Evolutionary conservation across 2,797 vertebrate genomes (phyloP).

Genomic region (Sebastes aleutianus): DNA sequence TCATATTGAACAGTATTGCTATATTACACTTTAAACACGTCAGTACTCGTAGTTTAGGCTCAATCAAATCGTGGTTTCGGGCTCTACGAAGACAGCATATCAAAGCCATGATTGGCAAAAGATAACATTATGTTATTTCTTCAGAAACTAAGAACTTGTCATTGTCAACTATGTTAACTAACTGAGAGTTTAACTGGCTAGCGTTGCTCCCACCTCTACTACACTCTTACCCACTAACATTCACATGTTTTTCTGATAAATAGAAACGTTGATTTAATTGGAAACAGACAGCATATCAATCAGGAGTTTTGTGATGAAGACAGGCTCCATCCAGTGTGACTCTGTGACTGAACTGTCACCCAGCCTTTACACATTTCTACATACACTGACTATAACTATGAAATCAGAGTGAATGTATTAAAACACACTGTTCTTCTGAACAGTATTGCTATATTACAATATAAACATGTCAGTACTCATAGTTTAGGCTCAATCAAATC

Average conservation of each 20-base stretch:
- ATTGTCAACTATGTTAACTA: constrained; percentile 14
- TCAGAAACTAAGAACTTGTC: not conserved
- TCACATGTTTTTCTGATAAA: too few relatives aligned
- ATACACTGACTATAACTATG: not conserved
- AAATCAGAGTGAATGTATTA: not conserved
- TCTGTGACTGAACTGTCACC: not conserved
- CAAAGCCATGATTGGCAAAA: not conserved
- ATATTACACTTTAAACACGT: not conserved
- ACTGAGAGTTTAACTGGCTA: not conserved
- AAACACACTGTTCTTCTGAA: too few relatives aligned
- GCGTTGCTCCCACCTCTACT: too few relatives aligned
- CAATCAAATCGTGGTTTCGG: not conserved
- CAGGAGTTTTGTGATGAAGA: too few relatives aligned
- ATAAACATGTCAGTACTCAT: not conserved
- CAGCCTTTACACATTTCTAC: not conserved
- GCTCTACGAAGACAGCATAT: not conserved
- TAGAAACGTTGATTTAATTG: too few relatives aligned
- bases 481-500: not conserved
- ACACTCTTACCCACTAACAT: too few relatives aligned
- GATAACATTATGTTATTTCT: not conserved
- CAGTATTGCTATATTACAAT: not conserved
- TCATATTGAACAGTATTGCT: not conserved
- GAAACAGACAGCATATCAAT: too few relatives aligned
- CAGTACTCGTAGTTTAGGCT: not conserved
- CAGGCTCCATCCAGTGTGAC: too few relatives aligned